Percentiles rank a stretch among this genome's conserved stretches.
Conservation (phyloP, 2,888 invertebrate genomes). For the Calliopum simillimum region DNA sequence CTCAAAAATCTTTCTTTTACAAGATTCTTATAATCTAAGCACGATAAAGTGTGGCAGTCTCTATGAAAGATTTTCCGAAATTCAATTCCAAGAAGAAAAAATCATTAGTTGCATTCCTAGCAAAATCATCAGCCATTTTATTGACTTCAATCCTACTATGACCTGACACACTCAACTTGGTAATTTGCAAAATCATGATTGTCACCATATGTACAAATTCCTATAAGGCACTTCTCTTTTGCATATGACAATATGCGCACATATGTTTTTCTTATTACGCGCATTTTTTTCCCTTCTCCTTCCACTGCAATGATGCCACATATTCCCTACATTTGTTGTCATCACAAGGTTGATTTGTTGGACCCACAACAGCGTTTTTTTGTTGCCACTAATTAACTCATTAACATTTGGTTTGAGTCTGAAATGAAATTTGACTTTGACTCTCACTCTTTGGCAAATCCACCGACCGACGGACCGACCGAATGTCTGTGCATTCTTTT, state of each 20-base stretch:
- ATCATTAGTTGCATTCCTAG: too few relatives aligned
- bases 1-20: too few relatives aligned
- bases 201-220: too few relatives aligned
- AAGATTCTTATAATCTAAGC: too few relatives aligned
- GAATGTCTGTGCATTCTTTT: conserved; percentile 11
- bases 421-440: conserved; percentile 37
- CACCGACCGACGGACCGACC: background rate
- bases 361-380: conserved; percentile 61
- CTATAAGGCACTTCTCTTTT: too few relatives aligned
- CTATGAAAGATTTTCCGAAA: too few relatives aligned
- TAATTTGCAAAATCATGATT: too few relatives aligned
- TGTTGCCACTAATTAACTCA: conserved; percentile 65
- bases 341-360: conserved; percentile 43
- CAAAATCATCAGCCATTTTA: too few relatives aligned
- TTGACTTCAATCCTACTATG: too few relatives aligned
- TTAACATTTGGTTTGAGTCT: conserved; percentile 60
- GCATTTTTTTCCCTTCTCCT: background rate
- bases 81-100: too few relatives aligned
- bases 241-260: background rate
- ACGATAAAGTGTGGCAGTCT: too few relatives aligned
- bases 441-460: too few relatives aligned
- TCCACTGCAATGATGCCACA: background rate
- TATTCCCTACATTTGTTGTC: conserved; percentile 22
- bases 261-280: background rate
- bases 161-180: background rate